Conservation (phyloP, 2,113 vertebrate genomes). For the Amia ocellicauda region DNA sequence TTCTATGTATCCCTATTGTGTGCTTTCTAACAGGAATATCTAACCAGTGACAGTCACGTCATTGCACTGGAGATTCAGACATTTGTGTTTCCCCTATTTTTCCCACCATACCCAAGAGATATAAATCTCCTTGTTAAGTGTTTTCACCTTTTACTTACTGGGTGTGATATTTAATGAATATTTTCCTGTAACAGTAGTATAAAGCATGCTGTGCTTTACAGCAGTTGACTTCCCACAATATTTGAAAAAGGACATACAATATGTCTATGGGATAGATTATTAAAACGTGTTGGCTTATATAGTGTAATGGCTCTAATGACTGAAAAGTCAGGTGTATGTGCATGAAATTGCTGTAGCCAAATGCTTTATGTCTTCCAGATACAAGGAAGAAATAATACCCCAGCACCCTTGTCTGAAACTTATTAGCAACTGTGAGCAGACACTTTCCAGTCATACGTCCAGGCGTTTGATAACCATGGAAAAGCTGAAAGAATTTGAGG, state of each 20-base stretch:
- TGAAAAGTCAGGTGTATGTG: conserved; percentile 22
- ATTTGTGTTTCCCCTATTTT: no score
- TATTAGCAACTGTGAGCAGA: conserved; percentile 94
- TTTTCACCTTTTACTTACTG: not conserved
- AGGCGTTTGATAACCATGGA: conserved; percentile 94
- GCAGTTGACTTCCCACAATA: not conserved
- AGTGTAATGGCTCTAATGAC: conserved; percentile 5
- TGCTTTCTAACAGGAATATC: no score
- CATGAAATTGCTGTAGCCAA: not conserved
- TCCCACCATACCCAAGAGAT: no score
- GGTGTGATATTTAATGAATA: not conserved
- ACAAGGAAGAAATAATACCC: conserved; percentile 84
- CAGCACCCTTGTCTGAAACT: conserved; percentile 85
- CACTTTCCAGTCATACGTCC: conserved; percentile 90
- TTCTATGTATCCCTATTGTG: no score
- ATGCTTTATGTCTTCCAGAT: conserved; percentile 65
- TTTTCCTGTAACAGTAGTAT: not conserved
- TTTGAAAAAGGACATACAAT: not conserved
- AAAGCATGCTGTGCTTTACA: not conserved
- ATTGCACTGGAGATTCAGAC: no score
- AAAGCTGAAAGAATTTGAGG: conserved; percentile 91
- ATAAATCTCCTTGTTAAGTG: not conserved
- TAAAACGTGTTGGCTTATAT: not conserved
- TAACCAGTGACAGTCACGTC: no score
- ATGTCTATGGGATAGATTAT: not conserved